These are phyloP conservation scores for Ferrisia virgata DNA, from an alignment of 2,888 invertebrate species.

Conservation along the genomic window DNA sequence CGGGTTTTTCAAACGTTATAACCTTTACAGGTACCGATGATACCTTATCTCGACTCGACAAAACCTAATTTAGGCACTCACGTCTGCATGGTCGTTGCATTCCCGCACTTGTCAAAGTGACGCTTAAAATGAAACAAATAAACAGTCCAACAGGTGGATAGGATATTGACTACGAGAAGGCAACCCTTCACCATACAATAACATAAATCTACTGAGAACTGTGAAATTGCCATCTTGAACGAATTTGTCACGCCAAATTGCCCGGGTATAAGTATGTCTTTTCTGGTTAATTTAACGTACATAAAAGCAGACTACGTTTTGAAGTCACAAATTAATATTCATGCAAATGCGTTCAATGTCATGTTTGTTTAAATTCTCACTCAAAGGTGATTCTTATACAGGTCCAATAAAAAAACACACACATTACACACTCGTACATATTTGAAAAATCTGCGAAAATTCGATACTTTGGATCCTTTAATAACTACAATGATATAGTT, in stretches of 20 bases:
- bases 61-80: not conserved
- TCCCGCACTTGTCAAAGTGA: not conserved
- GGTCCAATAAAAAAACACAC: not conserved
- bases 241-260: conserved; percentile 46
- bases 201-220: conserved; percentile 21
- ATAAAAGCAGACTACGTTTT: conserved; percentile 15
- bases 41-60: not conserved
- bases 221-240: conserved; percentile 46
- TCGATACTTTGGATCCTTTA: too few species aligned
- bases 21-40: not conserved
- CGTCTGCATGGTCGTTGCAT: not conserved
- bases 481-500: too few species aligned
- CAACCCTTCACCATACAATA: conserved; percentile 34
- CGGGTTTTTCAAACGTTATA: not conserved
- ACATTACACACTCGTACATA: not conserved
- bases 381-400: not conserved
- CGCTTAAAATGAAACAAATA: conserved; percentile 19
- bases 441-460: not conserved
- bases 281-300: conserved; percentile 37
- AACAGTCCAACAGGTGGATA: conserved; percentile 40
- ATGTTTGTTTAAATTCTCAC: conserved; percentile 1
- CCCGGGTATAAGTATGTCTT: conserved; percentile 35
- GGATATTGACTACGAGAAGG: conserved; percentile 1
- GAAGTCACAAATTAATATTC: not conserved
- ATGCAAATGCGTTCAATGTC: not conserved